Evolutionary conservation across 2,113 vertebrate species (phyloP), one percentile per base, ranked within the genome.

Genomic region (Myocastor coypus): DNA sequence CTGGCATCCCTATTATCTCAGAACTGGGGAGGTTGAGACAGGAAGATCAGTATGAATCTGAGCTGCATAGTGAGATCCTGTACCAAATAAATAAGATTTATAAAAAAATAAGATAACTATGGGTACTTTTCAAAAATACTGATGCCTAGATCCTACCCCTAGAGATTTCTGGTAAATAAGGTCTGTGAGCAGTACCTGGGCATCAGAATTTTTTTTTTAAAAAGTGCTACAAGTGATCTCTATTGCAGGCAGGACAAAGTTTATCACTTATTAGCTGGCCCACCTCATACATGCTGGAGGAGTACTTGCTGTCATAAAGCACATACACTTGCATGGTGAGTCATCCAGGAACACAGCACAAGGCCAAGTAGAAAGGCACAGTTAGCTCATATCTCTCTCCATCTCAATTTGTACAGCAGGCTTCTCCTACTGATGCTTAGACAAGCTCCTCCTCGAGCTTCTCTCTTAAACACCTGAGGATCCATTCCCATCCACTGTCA

Each of bases 111-210:
- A 64, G 30, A 64, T 64, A 64, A 64, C 20, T 69, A 16, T 6
- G 19, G 71, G 7, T 42, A 82, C 73, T 84, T 94, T 78, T 96
- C 83, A 89, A 86, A 78, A 61, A 59, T 8, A 24, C 46, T 52
- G 34, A 82, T 89, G 17, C 55, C 61, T 26, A 82, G 50, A 26
- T 22, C 59, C 28, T 28, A 83, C 28, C 68, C 55, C 52, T 32
- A 77, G 30, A 87, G 37, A 55, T 42, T 83, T 61, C 17, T 83
- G 9, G 81, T 85, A 59, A 82, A 71, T 75, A 28, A 78, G 61
- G 42, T 86, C 42, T 96, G 55, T 61, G 91, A 92, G n/a, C 32
- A 32, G 40, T 50, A n/a, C 69, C 55, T 17, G 14, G 11, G n/a
- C n/a, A 91, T 69, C 71, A 68, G 17, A 87, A 87, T 24, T 66